Base-by-base conservation (phyloP, 2,797 vertebrate genomes). In the Zenarchopterus dispar region DNA sequence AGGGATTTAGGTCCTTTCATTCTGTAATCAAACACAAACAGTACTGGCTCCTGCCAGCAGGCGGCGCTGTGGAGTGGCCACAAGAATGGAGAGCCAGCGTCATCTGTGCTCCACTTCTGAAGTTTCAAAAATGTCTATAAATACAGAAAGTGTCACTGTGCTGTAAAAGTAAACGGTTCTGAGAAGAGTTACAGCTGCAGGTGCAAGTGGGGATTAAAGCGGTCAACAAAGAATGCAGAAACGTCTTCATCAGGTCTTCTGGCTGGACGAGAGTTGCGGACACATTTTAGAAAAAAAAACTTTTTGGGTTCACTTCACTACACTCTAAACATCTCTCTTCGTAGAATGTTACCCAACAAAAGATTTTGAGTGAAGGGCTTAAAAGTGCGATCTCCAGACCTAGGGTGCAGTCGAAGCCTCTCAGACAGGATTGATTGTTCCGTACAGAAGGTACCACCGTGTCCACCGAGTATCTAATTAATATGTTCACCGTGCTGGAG, bases 1-100 rank as follows among this genome's bases (percentile, higher is more conserved):
- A 57, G 88, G 91, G 92, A 91, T 93, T 94, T 93, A 89, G 84
- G 57, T 80, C 84, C 73, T 80, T 86, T 84, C 73, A 22, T 80
- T 84, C 82, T 91, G 73, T 91, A 92, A 94, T 93, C 90, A 93
- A 92, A 85, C 53, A 9, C 55, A 2, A 5, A 60, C 80, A 77
- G 65, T 85, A 36, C 76, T 11, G 0, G 31, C 56, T 68, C 43
- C 47, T 2, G 60, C 85, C 92, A 83, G 80, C 26, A 1, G 21
- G 77, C 26, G 4, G 83, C 11, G 76, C 84, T 88, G 68, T 62
- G n/a, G 78, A 86, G 81, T 84, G 49, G 71, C 59, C 72, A 71
- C 6, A 4, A 5, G 8, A 50, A 7, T 18, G 11, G 57, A 22
- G 31, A 33, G 21, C 28, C 10, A 15, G 19, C 46, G 3, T 1